These are phyloP conservation scores for Aricia agestis DNA, from an alignment of 1,140 invertebrate genomes.

Conservation along the genomic window DNA sequence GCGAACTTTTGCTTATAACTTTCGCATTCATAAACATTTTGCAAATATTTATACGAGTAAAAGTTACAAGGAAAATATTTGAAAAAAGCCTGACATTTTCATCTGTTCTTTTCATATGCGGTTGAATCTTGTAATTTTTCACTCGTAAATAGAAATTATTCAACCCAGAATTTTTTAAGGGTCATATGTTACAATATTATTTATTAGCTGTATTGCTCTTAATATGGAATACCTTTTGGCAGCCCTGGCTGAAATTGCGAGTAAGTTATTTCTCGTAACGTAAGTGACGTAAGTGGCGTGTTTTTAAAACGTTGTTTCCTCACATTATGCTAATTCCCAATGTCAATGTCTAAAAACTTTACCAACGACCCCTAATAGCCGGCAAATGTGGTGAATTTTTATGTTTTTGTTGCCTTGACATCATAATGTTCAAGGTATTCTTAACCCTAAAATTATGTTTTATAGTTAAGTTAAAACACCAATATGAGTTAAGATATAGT, in stretches of 20 bases:
- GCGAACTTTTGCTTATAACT: neutral
- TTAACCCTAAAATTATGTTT: neutral
- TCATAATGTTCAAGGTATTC: slow-evolving; percentile 5
- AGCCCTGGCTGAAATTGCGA: neutral
- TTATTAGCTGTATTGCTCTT: too few species aligned
- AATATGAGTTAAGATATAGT: too few species aligned
- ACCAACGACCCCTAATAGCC: slow-evolving; percentile 9
- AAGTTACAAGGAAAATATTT: slow-evolving; percentile 1
- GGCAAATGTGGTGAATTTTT: slow-evolving; percentile 14
- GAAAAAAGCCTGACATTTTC: too few species aligned
- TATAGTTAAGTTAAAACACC: neutral
- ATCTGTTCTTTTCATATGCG: too few species aligned
- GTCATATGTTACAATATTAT: too few species aligned
- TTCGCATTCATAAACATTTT: neutral
- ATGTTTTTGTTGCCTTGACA: slow-evolving; percentile 13
- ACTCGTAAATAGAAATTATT: too few species aligned
- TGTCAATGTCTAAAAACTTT: slow-evolving; percentile 22
- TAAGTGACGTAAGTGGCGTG: neutral
- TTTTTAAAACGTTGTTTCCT: slow-evolving; percentile 14
- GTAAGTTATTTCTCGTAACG: neutral
- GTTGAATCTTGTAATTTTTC: too few species aligned
- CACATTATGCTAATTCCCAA: slow-evolving; percentile 22
- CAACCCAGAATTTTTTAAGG: too few species aligned
- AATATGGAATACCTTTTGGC: too few species aligned
- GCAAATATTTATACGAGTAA: neutral